Base-by-base conservation (phyloP, 1,140 invertebrate species). In the Cylas formicarius region DNA sequence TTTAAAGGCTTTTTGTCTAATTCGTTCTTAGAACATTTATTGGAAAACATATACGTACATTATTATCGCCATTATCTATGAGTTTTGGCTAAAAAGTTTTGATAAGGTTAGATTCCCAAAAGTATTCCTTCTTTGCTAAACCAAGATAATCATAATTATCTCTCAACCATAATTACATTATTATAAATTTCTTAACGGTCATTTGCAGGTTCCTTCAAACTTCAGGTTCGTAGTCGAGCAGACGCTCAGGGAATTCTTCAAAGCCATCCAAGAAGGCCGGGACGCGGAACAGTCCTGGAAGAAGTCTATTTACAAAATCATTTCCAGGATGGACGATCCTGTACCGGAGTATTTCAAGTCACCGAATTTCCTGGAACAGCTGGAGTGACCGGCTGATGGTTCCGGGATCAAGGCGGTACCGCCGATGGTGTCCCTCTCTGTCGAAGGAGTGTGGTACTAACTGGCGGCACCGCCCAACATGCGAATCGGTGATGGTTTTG, bases 291-390 rank as follows among this genome's bases (percentile, higher is more conserved):
- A 97, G 64, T 97, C 93, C 49, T 99, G 97, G 97, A 99, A 99
- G 76, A 99, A 99, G 70, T 86, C 91, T 54, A 99, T 99, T 70
- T 99, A 99, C 79, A 99, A 99, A 74, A 85, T 99, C 56, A 99
- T 99, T 66, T 95, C 94, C 52, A 82, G 96, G 65, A 77, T 99
- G 71, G 97, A 99, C 72, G 95, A 99, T 69, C 83, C 86, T 26
- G 90, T 99, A 51, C 97, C 97, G 44, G 96, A 99, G 67, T 98
- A 96, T 75, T 99, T 99, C 81, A 98, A 99, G 72, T 91, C 90
- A 54, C 90, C 93, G 28, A 95, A 98, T 75, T 99, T 99, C 76
- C 82, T 99, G 68, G 93, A 98, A 70, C 92, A 97, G 71, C 80
- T 99, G 52, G 94, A 95, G 79, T 94, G 82, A 84, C 72, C 67